Evolutionary conservation across 2,888 invertebrate species (phyloP), one percentile per base, ranked within the genome.

Genomic region (Dyspetes luteomarginatus): DNA sequence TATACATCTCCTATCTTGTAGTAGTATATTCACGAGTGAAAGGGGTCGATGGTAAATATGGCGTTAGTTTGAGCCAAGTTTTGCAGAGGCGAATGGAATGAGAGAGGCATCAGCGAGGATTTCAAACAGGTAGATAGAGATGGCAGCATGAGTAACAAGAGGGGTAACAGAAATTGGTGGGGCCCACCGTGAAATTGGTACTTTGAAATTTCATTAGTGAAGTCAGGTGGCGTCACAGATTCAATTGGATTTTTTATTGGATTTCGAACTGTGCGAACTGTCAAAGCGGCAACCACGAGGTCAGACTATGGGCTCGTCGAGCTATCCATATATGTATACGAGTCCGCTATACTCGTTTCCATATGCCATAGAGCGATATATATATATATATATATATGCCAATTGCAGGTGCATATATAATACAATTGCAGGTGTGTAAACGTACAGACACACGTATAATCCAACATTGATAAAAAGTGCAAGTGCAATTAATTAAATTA

Each of bases 191-290:
- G 90, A 91, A 91, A 91, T 91, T 91, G 91, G 90, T 91, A 91
- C 90, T 91, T 91, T 89, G 90, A 91, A 91, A 91, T 91, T 91
- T 91, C 91, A 91, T 91, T 91, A 91, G 90, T 86, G 88, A 90
- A 91, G 91, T 91, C 91, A 91, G 90, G 89, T 90, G 90, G 90
- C 90, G 90, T 91, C 90, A 90, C 91, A 89, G 91, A 91, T 91
- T 91, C 90, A 91, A 91, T 91, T 91, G 90, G 78, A 89, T 90
- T 91, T 90, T 91, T 91, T 91, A 91, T 91, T 91, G 90, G 89
- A 91, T 90, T 90, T 88, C 88, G 90, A 91, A 91, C 90, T 90
- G 90, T 87, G 89, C 88, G 89, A 90, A 91, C 88, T 90, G 90
- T 89, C 90, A 91, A 91, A 91, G 90, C 88, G 88, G 86, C 88